Evolutionary conservation across 2,113 vertebrate genomes (phyloP).

Genomic region (Peromyscus californicus): DNA sequence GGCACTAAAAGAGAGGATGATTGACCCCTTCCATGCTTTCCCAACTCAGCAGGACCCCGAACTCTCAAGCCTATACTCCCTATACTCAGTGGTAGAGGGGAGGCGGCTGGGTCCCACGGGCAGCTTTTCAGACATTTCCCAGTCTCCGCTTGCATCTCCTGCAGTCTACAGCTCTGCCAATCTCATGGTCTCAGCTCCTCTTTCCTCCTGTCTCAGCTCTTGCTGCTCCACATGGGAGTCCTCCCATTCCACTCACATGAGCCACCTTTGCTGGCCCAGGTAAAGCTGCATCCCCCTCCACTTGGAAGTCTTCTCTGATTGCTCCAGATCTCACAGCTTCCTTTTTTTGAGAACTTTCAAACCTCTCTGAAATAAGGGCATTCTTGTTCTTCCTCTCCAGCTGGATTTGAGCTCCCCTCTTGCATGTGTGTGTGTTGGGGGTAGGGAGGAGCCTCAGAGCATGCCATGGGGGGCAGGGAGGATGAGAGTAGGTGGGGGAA

Average conservation of each 20-base stretch:
- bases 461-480: too few relatives aligned
- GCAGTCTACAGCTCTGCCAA: fast-evolving
- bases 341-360: not conserved
- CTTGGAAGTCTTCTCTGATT: not conserved
- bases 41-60: not conserved
- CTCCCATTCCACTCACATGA: fast-evolving
- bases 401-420: not conserved
- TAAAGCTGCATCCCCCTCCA: not conserved
- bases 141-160: not conserved
- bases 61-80: not conserved
- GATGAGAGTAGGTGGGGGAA: fast-evolving
- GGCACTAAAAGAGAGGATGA: not conserved
- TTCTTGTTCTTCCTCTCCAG: too few relatives aligned
- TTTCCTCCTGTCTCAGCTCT: not conserved
- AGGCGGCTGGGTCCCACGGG: too few relatives aligned
- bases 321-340: not conserved
- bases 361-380: not conserved
- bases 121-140: not conserved
- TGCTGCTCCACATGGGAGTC: not conserved
- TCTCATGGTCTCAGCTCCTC: fast-evolving
- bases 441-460: not conserved
- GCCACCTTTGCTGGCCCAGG: not conserved
- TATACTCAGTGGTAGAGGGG: not conserved
- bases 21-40: not conserved
- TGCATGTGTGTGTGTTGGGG: not conserved